A percentile compares a stretch with the other conserved stretches of the same genome.
phyloP scores from a whole-genome alignment of 2,888 invertebrate species.

The Microplitis manilae region DNA sequence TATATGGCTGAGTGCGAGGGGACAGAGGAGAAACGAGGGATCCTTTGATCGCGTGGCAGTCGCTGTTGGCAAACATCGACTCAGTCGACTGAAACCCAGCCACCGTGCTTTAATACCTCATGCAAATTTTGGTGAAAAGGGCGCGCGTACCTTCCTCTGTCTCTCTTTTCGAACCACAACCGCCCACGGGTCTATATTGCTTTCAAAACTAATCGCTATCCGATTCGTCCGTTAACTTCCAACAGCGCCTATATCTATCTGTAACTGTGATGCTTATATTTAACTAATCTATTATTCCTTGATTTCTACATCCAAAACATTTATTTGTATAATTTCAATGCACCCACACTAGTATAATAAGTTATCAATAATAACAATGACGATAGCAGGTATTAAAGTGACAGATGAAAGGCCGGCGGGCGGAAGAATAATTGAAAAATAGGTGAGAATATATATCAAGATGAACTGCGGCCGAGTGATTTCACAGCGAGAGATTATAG shows the following conservation, averaged over 20 bases:
- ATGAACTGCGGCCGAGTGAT: conserved; percentile 8
- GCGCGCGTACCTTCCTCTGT: conserved; percentile 53
- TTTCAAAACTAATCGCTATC: conserved; percentile 71
- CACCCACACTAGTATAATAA: too few relatives aligned
- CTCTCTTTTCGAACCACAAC: conserved; percentile 45
- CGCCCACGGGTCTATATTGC: conserved; percentile 65
- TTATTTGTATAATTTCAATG: neutral
- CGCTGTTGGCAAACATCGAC: conserved; percentile 70
- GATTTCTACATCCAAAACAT: neutral
- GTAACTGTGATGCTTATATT: neutral
- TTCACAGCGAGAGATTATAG: conserved; percentile 13
- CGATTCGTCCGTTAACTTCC: conserved; percentile 53
- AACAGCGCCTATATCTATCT: neutral
- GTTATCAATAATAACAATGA: neutral
- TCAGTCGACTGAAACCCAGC: conserved; percentile 63
- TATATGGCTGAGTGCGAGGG: neutral
- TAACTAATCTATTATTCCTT: neutral
- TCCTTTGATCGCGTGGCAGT: conserved; percentile 71
- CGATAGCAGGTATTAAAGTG: neutral
- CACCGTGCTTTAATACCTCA: conserved; percentile 72
- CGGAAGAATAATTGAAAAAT: conserved; percentile 24
- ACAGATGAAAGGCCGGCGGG: conserved; percentile 10
- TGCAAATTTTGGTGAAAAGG: conserved; percentile 70
- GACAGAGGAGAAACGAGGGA: conserved; percentile 52
- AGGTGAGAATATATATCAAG: conserved; percentile 9